These are phyloP conservation scores for Cantharis rufa DNA, from an alignment of 2,888 invertebrate genomes.

Conservation along the genomic window DNA sequence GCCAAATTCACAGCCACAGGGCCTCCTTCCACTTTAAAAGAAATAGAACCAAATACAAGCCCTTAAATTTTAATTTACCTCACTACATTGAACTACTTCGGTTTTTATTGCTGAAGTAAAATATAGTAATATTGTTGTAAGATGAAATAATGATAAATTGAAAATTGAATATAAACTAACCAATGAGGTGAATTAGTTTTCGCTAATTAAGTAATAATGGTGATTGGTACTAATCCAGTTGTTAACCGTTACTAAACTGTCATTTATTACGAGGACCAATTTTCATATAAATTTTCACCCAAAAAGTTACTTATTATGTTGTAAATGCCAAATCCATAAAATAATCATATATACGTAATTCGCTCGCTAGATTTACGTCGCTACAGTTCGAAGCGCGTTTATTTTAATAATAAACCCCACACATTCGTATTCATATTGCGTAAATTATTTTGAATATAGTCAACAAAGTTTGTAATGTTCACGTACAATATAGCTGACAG, in stretches of 20 bases:
- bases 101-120: background rate
- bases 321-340: slow-evolving; percentile 49
- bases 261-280: background rate
- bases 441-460: slow-evolving; percentile 52
- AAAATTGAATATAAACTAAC: background rate
- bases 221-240: background rate
- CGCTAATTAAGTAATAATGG: background rate
- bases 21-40: slow-evolving; percentile 15
- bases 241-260: background rate
- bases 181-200: background rate
- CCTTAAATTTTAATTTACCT: slow-evolving; percentile 17
- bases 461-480: slow-evolving; percentile 54
- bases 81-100: background rate
- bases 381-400: slow-evolving; percentile 47
- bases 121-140: background rate
- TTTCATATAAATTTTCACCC: slow-evolving; percentile 12
- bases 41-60: slow-evolving; percentile 17
- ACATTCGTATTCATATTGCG: slow-evolving; percentile 55
- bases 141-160: background rate
- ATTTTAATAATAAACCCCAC: slow-evolving; percentile 46
- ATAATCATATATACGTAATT: slow-evolving; percentile 53
- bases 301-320: slow-evolving; percentile 26
- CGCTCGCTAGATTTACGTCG: slow-evolving; percentile 46
- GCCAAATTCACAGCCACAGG: slow-evolving; percentile 27
- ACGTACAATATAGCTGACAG: slow-evolving; percentile 49